Evolutionary conservation across 2,888 invertebrate species (phyloP), one percentile per base, ranked within the genome.

Genomic region (Clistopyga incitator): DNA sequence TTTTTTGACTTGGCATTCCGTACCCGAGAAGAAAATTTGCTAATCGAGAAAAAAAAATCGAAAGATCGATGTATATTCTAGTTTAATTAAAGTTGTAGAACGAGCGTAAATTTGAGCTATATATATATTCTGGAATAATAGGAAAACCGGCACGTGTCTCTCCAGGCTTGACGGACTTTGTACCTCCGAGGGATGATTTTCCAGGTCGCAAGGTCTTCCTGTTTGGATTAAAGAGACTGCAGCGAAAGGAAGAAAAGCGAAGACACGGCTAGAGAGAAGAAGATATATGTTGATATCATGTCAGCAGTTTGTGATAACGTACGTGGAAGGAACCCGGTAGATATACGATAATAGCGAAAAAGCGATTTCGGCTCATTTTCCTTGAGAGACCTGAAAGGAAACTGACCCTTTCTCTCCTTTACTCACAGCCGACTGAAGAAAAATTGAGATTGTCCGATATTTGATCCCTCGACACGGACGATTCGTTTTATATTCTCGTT

Each of bases 11-110:
- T 38, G 6, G 34, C 8, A 38, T 38, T 8, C 34, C 34, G 34
- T 38, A 38, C 34, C 34, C 34, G 11, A 56, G 11, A 13, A 2
- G 25, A 4, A 34, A 56, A 54, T 20, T 10, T 3, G 11, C 38
- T 11, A 38, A 71, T 25, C 15, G 61, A 52, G 38, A 18, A 0
- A 29, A 34, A 15, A 61, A 4, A n/a, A 61, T 34, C 25, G 23
- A 20, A 25, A 25, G 25, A 20, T 56, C 56, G 13, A 34, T 10
- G 11, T 47, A 61, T 78, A 79, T 81, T 80, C 67, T 67, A 59
- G 68, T 79, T 74, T 76, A 74, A 77, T 83, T 78, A 85, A 65
- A 81, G 67, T 78, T 76, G 47, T 52, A 70, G 13, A 1, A 68
- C 67, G 67, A 34, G 20, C 18, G 38, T 23, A 23, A 56, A 11